Percentiles rank a stretch among this genome's conserved stretches.
phyloP scores from a whole-genome alignment of 2,113 vertebrate species.

The Etheostoma spectabile region DNA sequence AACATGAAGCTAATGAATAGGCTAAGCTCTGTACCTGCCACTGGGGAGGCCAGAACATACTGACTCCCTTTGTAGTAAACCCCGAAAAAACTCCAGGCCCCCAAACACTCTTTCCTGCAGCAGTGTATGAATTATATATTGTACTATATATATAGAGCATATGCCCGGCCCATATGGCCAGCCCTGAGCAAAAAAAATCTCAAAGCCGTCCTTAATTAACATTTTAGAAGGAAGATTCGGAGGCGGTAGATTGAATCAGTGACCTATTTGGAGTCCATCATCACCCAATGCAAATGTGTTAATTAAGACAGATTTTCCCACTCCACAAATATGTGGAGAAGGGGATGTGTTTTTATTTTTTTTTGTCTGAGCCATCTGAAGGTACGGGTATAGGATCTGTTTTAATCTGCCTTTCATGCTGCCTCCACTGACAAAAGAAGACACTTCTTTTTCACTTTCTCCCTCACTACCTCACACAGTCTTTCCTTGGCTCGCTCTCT shows the following conservation, averaged over 20 bases:
- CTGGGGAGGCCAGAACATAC: conserved; percentile 75
- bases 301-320: conserved; percentile 86
- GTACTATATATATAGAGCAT: conserved; percentile 86
- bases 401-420: conserved; percentile 49
- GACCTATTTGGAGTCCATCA: conserved; percentile 87
- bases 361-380: conserved; percentile 71
- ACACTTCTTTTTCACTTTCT: conserved; percentile 61
- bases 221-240: conserved; percentile 85
- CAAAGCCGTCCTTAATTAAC: conserved; percentile 86
- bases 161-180: conserved; percentile 86
- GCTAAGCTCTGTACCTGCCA: conserved; percentile 80
- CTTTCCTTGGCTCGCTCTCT: conserved; percentile 59
- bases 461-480: conserved; percentile 41
- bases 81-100: conserved; percentile 69
- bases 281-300: conserved; percentile 87
- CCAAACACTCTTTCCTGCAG: conserved; percentile 76
- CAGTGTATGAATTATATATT: conserved; percentile 87
- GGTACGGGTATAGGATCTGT: conserved; percentile 55
- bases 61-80: conserved; percentile 79
- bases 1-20: conserved; percentile 78
- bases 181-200: conserved; percentile 84
- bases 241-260: conserved; percentile 83
- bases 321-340: conserved; percentile 75
- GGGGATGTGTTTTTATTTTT: conserved; percentile 61
- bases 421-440: conserved; percentile 67